Percentiles rank a stretch among this genome's conserved stretches.
These are phyloP conservation scores for Temnothorax longispinosus DNA, from an alignment of 1,140 invertebrate species.

Conservation along the genomic window DNA sequence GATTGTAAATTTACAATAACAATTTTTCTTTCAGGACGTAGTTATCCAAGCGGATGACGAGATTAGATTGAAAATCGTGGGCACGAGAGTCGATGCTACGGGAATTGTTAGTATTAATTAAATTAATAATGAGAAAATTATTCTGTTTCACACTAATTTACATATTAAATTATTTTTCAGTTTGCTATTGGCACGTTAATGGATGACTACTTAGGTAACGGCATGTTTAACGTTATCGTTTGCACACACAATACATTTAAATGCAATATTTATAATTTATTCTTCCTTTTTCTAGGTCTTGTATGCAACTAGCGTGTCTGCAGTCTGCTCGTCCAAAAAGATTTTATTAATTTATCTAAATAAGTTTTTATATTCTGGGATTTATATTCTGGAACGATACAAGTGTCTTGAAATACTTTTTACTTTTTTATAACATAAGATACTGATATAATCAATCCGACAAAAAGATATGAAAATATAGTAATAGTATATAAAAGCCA, in stretches of 20 bases:
- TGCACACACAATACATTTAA: not conserved
- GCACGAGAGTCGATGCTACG: slow-evolving; percentile 98
- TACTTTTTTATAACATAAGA: not conserved
- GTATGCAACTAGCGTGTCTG: slow-evolving; percentile 66
- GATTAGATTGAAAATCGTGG: slow-evolving; percentile 99
- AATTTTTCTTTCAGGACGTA: slow-evolving; percentile 89
- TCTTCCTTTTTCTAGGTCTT: slow-evolving; percentile 69
- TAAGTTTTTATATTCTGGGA: slow-evolving; percentile 2
- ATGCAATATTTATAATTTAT: slow-evolving; percentile 1
- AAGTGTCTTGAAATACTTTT: not conserved
- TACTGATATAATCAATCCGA: not conserved
- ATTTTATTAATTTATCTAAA: not conserved
- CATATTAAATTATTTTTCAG: slow-evolving; percentile 87
- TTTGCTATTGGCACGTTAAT: slow-evolving; percentile 99
- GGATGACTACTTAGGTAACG: slow-evolving; percentile 96
- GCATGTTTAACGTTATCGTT: slow-evolving; percentile 48
- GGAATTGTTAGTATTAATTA: slow-evolving; percentile 91
- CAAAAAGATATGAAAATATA: slow-evolving; percentile 11
- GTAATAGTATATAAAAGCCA: not conserved
- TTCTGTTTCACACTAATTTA: slow-evolving; percentile 48
- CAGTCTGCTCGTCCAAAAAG: not conserved
- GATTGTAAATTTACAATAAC: slow-evolving; percentile 19
- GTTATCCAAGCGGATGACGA: slow-evolving; percentile 99
- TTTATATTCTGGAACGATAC: slow-evolving; percentile 14
- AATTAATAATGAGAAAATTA: slow-evolving; percentile 47